Base-by-base conservation (phyloP, 2,888 invertebrate genomes). In the Seira musarum region DNA sequence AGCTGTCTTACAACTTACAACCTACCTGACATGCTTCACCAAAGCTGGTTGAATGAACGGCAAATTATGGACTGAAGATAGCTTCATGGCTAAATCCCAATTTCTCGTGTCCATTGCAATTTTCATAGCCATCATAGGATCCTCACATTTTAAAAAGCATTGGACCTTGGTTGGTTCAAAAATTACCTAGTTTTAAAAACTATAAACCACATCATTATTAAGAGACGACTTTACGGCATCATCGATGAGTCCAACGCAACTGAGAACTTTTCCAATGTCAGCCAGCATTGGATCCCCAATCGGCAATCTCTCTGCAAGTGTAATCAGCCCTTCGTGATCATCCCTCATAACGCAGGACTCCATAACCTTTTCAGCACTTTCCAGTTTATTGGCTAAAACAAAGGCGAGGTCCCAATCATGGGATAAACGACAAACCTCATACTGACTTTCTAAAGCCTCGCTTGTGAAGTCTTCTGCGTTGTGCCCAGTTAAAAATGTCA, bases 81-180 rank as follows among this genome's bases (percentile, higher is more conserved):
- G 21, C 25, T 69, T 77, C 72, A 81, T 71, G 25, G 81, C 76
- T 64, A 77, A 24, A n/a, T 76, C 76, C 81, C 81, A 81, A 10
- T 81, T 66, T 19, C 65, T 65, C 2, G 61, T 72, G 19, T 76
- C 72, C 57, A 81, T 21, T 17, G 81, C 67, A n/a, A 76, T 19
- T 35, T 24, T 19, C 71, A 81, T 77, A 8, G 81, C 81, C 2
- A 13, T 40, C 17, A 22, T 19, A 46, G 77, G 72, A 13, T 67
- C 19, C 8, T 72, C 81, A 13, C 25, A 67, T 5, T 53, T 15
- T 5, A 72, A 46, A 57, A 67, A 73, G 17, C 68, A 68, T 22
- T 77, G 30, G 0, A 61, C 73, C 80, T 74, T 17, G n/a, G 10
- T 8, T 40, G 5, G 40, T 40, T 8, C 13, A 40, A 13, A 5